Base-by-base conservation (phyloP, 2,113 vertebrate genomes). In the Ploceus nigricollis region DNA sequence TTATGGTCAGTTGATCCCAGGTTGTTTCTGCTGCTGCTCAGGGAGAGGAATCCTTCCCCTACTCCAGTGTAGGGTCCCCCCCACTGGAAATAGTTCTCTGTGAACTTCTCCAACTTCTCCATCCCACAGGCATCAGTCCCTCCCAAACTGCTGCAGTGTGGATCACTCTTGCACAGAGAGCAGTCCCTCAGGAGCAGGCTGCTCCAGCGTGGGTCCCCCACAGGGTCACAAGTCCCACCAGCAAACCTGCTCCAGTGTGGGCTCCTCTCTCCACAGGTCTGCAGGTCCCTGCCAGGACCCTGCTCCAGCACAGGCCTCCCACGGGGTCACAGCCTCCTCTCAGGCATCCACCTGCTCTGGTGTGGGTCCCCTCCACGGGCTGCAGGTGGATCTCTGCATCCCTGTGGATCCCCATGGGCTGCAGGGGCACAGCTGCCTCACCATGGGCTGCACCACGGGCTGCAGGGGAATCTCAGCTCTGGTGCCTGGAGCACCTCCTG, bases 11-110 rank as follows among this genome's bases (percentile, higher is more conserved):
- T 44, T 14, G 1, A 42, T 76, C 44, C 42, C 45, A 42, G 14
- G 11, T 44, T 58, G 6, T 51, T 57, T 47, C 50, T 51, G 14
- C 3, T 31, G 1, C 45, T 77, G 31, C 45, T 68, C 22, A 27
- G 25, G 44, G 14, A 50, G 13, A 44, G 31, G 44, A 58, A 9
- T 51, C 37, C 37, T 58, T 58, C 25, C 7, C 37, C 13, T 35
- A 5, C 7, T 76, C 42, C 17, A 35, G 1, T 2, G 0, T 42
- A 9, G 21, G 6, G 13, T 58, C 9, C 17, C 9, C 11, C 21
- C 14, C 3, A 21, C 61, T 2, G 21, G 51, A 58, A 4, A 27
- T 3, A 50, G 25, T 1, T 37, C 37, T 50, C 2, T 0, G 2
- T 73, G 14, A 64, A 15, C 28, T 50, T 42, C 11, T 39, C 23